Evolutionary conservation across 92 coral and sea anemone genomes (phyloP).

Genomic region (Phenganax marumi): DNA sequence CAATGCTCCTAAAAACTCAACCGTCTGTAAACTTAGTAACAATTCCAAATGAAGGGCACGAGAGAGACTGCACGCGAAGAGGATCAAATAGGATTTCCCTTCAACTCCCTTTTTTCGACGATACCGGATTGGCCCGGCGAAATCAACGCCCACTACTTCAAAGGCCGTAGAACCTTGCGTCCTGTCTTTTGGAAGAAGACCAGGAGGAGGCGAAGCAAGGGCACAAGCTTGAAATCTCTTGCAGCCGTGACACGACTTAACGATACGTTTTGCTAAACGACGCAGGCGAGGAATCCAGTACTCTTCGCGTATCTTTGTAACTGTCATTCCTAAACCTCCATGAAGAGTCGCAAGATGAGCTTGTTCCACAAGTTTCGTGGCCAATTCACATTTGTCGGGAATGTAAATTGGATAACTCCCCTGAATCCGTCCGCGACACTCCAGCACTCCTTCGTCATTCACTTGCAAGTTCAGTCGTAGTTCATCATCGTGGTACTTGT

Average conservation of each 20-base stretch:
- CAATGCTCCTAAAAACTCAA: slow-evolving; percentile 13
- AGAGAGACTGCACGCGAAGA: slow-evolving; percentile 12
- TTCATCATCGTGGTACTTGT: neutral
- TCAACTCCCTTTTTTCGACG: neutral
- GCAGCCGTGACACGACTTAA: slow-evolving; percentile 14
- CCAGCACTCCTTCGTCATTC: slow-evolving; percentile 16
- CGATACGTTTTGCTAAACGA: slow-evolving; percentile 1
- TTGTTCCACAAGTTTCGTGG: slow-evolving; percentile 26
- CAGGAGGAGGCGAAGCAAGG: neutral
- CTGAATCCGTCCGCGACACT: slow-evolving; percentile 23
- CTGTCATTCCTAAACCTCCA: slow-evolving; percentile 34
- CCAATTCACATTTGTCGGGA: slow-evolving; percentile 4
- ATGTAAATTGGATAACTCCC: slow-evolving; percentile 29
- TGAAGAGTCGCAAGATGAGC: slow-evolving; percentile 34
- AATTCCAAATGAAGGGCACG: slow-evolving; percentile 12
- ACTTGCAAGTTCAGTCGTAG: neutral
- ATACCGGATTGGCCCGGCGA: neutral
- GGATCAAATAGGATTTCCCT: neutral
- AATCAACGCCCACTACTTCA: slow-evolving; percentile 8
- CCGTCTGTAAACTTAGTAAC: slow-evolving; percentile 6
- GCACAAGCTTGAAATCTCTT: slow-evolving; percentile 4
- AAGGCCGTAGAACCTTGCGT: neutral
- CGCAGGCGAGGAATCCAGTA: slow-evolving; percentile 40
- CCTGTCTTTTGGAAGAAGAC: slow-evolving; percentile 7
- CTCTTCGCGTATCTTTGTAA: slow-evolving; percentile 16